These are phyloP conservation scores for Ariolimax columbianus DNA, from an alignment of 2,888 invertebrate genomes.

Conservation along the genomic window DNA sequence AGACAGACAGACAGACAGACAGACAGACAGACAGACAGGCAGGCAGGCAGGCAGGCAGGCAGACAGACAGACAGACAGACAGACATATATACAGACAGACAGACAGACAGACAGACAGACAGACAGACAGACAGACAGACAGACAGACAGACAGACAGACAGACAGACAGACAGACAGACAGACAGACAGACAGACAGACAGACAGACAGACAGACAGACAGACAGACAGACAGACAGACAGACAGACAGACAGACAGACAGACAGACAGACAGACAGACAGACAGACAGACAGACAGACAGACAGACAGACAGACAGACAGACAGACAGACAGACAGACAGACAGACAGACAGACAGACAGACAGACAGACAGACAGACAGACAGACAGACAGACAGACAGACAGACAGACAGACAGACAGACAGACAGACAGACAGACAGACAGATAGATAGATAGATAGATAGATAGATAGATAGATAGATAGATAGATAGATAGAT, in stretches of 20 bases:
- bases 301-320: slow-evolving; percentile 9
- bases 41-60: too few species aligned
- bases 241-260: slow-evolving; percentile 9
- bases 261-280: slow-evolving; percentile 9
- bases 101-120: too few species aligned
- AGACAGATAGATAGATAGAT: too few species aligned
- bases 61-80: too few species aligned
- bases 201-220: slow-evolving; percentile 25
- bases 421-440: background rate
- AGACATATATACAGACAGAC: too few species aligned
- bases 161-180: slow-evolving; percentile 12
- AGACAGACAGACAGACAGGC: too few species aligned
- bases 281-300: slow-evolving; percentile 9
- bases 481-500: too few species aligned
- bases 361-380: slow-evolving; percentile 9
- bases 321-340: slow-evolving; percentile 9
- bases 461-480: too few species aligned
- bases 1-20: too few species aligned
- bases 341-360: slow-evolving; percentile 1
- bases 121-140: slow-evolving; percentile 6
- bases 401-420: slow-evolving; percentile 9
- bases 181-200: background rate
- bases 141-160: slow-evolving; percentile 14
- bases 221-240: slow-evolving; percentile 12
- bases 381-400: slow-evolving; percentile 9